Evolutionary conservation across 2,888 invertebrate genomes (phyloP), one percentile per base, ranked within the genome.

Genomic region (Asteroscopus sphinx): DNA sequence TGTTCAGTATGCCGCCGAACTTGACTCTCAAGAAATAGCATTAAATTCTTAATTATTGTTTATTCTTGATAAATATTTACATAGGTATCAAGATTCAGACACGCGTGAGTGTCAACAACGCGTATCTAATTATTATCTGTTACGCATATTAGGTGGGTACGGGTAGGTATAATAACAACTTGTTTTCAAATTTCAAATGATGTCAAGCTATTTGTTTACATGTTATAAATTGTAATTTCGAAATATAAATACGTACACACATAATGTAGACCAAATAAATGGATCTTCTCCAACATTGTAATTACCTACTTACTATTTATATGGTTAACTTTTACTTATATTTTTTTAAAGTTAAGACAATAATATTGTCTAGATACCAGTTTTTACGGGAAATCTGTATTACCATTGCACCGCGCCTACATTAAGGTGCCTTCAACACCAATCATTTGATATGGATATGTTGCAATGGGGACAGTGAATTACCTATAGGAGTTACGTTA

Each of bases 1-100:
- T 77, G 80, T 15, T 80, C 75, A 73, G 76, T 80, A 77, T 80
- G 68, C 72, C 81, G 68, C 72, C 81, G 80, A 85, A 85, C 86
- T 86, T 85, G 81, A 80, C 77, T 83, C 74, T 33, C n/a, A 52
- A 39, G 49, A 35, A 48, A 12, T 5, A 15, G 1, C 17, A 2
- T n/a, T 11, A 21, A 9, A 44, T 16, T 0, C 11, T 0, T 5
- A 44, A 33, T 17, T n/a, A 11, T 11, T 3, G n/a, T 21, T 8
- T 21, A 25, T 15, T 28, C 11, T 26, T 28, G 15, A 15, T 1
- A 11, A 41, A 26, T 41, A 40, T 26, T 8, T 15, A 39, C 9
- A 35, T 9, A 6, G 3, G 13, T 5, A 25, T 46, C n/a, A 46
- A 21, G 25, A 17, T 42, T 41, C 25, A 21, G 21, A 32, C 6